Conservation (phyloP, 1,140 invertebrate genomes). For the Lepidostoma basale region DNA sequence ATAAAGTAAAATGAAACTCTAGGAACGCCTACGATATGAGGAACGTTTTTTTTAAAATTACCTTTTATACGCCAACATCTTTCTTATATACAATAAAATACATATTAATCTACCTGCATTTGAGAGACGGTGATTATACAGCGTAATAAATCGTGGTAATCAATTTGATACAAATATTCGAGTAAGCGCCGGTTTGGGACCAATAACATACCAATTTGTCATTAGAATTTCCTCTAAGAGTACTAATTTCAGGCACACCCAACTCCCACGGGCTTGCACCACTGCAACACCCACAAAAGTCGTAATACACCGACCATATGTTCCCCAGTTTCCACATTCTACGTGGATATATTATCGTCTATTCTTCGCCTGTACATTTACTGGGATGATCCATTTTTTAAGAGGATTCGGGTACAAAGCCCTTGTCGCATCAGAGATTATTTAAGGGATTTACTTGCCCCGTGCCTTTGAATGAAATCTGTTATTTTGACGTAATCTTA, state of each 20-base stretch:
- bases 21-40: neutral
- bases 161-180: constrained; percentile 21
- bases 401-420: neutral
- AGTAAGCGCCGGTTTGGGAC: constrained; percentile 17
- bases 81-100: constrained; percentile 3
- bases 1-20: neutral
- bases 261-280: constrained; percentile 21
- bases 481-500: neutral
- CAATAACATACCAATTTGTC: constrained; percentile 35
- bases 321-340: neutral
- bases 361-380: constrained; percentile 7
- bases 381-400: constrained; percentile 16
- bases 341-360: constrained; percentile 14
- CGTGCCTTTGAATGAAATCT: neutral
- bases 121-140: constrained; percentile 8
- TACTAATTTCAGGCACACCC: constrained; percentile 32
- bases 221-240: constrained; percentile 24
- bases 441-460: neutral
- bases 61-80: constrained; percentile 14
- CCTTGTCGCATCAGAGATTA: constrained; percentile 1
- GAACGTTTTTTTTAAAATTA: neutral
- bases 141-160: constrained; percentile 22
- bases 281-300: constrained; percentile 31
- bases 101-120: constrained; percentile 13
- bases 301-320: constrained; percentile 29